Evolutionary conservation across 2,113 vertebrate genomes (phyloP), one percentile per base, ranked within the genome.

Genomic region (Vimba vimba): DNA sequence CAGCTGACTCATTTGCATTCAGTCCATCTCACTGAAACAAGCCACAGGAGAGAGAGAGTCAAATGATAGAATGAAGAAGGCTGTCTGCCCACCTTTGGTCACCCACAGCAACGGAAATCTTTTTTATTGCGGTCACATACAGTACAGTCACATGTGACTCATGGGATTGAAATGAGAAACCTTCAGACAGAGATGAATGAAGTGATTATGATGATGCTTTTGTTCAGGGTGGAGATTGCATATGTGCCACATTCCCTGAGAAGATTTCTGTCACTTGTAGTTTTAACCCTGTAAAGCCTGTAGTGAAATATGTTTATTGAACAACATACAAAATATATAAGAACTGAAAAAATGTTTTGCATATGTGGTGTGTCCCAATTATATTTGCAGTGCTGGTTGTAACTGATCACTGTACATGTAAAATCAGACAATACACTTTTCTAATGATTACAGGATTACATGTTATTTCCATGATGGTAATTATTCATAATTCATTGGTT

Each of bases 101-200:
- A 89, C 88, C 88, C 85, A 82, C 82, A 87, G 85, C 85, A 89
- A 86, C 82, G 23, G 69, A 60, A 43, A 74, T 45, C 25, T 82
- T 80, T 86, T 80, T 82, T 81, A 84, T 89, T 86, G 60, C 69
- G 71, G 77, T 86, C 76, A 89, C 85, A 84, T 85, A 82, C 71
- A 52, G 80, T 71, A 85, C 52, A 84, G 57, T 81, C 25, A 81
- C 81, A 84, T 64, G 43, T 84, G 77, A 87, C 69, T 78, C 79
- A 82, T n/a, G n/a, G 39, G 83, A 71, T 60, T 80, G 60, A 81
- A 86, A 89, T 82, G 69, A 78, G 57, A 85, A 86, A 15, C 19
- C 68, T 77, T 74, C 50, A 55, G 55, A 82, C 62, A 25, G 30
- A 36, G 57, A 62, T 82, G 83, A 89, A 82, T 71, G 19, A 78